Evolutionary conservation across 1,140 invertebrate species (phyloP), one percentile per base, ranked within the genome.

Genomic region (Cyphomyrmex costatus): DNA sequence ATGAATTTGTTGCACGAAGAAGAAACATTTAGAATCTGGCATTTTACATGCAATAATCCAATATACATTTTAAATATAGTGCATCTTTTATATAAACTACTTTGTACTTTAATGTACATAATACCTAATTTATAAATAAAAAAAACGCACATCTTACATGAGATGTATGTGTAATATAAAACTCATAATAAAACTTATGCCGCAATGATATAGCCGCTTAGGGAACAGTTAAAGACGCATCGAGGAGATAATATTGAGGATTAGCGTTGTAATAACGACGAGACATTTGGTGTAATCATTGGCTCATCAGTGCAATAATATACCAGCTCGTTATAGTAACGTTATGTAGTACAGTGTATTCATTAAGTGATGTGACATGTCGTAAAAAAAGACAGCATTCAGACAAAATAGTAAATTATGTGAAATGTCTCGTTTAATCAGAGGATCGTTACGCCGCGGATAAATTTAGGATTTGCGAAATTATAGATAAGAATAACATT

Each of bases 401-500:
- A 33, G 36, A 42, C 33, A n/a, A 60, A 60, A 60, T 66, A 21
- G 24, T 46, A 66, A 42, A 58, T 80, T 80, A 80, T 58, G 51
- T 65, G 70, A 51, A 74, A 46, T 24, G 27, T 56, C 12, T 78
- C 53, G 65, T 74, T 65, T 33, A 80, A 33, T 49, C 12, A 63
- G 33, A n/a, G 33, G 42, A 73, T 60, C 53, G 68, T 82, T 82
- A 82, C 7, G 36, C 27, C 24, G 53, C 68, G 24, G 24, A 21
- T 83, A 83, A 83, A 73, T 83, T 60, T 58, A 46, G 66, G 36
- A 16, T 56, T 74, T 27, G 66, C 49, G 60, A 71, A 51, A 77
- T 74, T 87, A 46, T 53, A 61, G 60, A 88, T 73, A 66, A 86
- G 65, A 76, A 58, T 60, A 36, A 77, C 51, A 16, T 24, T 49